Conservation (phyloP, 2,888 invertebrate species). For the Tipula confusa region DNA sequence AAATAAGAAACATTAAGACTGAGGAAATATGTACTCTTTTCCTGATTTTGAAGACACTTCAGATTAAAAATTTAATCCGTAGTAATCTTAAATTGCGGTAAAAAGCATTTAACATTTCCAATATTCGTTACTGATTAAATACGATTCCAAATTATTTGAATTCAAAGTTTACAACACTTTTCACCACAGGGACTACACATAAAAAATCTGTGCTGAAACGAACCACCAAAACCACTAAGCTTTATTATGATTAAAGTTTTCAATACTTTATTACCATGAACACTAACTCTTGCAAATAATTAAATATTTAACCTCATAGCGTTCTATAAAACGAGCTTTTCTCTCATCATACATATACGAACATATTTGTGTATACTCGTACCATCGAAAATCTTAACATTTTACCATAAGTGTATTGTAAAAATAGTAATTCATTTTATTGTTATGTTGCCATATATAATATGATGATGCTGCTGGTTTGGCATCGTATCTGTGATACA, state of each 20-base stretch:
- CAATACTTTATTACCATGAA: neutral
- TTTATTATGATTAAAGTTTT: conserved; percentile 20
- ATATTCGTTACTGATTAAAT: too few species aligned
- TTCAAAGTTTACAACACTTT: neutral
- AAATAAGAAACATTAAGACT: too few species aligned
- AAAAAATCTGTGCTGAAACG: neutral
- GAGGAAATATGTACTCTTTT: too few species aligned
- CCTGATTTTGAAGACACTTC: too few species aligned
- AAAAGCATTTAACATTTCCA: too few species aligned
- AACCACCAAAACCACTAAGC: neutral
- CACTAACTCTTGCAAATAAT: neutral
- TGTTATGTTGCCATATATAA: neutral
- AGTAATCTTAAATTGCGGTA: too few species aligned
- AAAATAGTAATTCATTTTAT: neutral
- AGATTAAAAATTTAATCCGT: too few species aligned
- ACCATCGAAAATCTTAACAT: neutral
- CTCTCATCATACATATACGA: neutral
- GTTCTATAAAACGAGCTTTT: neutral
- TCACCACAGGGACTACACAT: neutral
- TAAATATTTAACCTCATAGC: neutral
- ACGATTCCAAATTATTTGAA: too few species aligned
- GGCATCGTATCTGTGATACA: too few species aligned
- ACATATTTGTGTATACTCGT: neutral
- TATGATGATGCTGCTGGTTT: neutral
- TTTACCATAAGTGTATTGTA: neutral